Evolutionary conservation across 2,888 invertebrate species (phyloP), one percentile per base, ranked within the genome.

Genomic region (Zeuzera pyrina): DNA sequence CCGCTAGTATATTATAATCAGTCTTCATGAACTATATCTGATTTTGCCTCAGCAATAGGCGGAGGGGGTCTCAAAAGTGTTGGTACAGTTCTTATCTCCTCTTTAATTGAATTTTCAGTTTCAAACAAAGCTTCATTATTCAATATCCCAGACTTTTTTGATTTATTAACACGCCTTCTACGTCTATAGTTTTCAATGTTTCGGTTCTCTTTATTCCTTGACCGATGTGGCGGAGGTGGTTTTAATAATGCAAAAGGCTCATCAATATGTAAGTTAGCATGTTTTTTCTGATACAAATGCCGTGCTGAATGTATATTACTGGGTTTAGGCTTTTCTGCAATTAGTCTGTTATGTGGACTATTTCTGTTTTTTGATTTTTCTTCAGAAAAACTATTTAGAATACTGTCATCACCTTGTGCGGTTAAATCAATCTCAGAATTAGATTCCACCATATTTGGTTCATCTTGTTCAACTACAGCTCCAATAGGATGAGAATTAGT

Each of bases 181-280:
- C 70, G 62, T 25, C 48, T 54, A 30, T 58, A 53, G 35, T 64
- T 69, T 15, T 73, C 76, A 26, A 49, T 43, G 41, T 63, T 69
- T 22, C 53, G 52, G 32, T 54, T 47, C 23, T 51, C 50, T 38
- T 68, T 57, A 21, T 55, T 57, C 34, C 65, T 55, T 11, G 56
- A 38, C 3, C 41, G 47, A n/a, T 59, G 65, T 1, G 60, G 64
- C 3, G 79, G 73, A 24, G 84, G 84, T 16, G 84, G 84, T 47
- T 79, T 79, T 16, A 84, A 43, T 12, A 84, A 45, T 8, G 78
- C 81, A 40, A 83, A 77, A 2, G 84, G 84, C 38, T 76, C 83
- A 6, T 54, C 52, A 1, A 66, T 36, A 21, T 70, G 60, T 25
- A 57, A 51, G 43, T 71, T 77, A 1, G 71, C 70, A 50, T 71